Percentiles rank a stretch among this genome's conserved stretches.
phyloP scores from a whole-genome alignment of 1,140 invertebrate genomes.

The Drosophila fuyamai region DNA sequence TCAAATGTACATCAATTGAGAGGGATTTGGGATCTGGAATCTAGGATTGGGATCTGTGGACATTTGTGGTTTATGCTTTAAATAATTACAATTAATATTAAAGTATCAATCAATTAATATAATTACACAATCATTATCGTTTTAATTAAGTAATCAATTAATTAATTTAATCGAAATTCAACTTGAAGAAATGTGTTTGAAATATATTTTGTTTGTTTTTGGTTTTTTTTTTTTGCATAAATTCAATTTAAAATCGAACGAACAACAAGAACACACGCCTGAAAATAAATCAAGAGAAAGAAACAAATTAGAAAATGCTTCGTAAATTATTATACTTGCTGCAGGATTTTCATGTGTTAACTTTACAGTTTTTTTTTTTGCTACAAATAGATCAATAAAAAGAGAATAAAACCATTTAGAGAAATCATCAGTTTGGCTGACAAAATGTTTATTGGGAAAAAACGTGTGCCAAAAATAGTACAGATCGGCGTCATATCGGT shows the following conservation, averaged over 20 bases:
- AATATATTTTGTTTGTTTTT: conserved; percentile 31
- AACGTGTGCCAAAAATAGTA: conserved; percentile 61
- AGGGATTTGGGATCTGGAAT: neutral
- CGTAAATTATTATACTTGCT: conserved; percentile 41
- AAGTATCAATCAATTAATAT: conserved; percentile 69
- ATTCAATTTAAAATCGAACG: conserved; percentile 81
- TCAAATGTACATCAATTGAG: conserved; percentile 14
- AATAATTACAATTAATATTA: conserved; percentile 78
- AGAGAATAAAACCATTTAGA: conserved; percentile 68
- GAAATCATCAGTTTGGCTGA: conserved; percentile 66
- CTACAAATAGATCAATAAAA: conserved; percentile 77
- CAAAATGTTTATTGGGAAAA: conserved; percentile 44
- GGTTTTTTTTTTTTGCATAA: conserved; percentile 42
- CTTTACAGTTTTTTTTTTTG: conserved; percentile 27
- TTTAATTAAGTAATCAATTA: conserved; percentile 72
- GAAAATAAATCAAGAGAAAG: conserved; percentile 82
- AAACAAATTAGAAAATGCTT: conserved; percentile 79
- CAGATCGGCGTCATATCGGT: conserved; percentile 52
- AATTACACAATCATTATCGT: conserved; percentile 76
- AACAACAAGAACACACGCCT: conserved; percentile 76
- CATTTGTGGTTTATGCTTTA: conserved; percentile 57
- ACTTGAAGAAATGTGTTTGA: conserved; percentile 59
- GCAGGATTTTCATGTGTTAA: conserved; percentile 45
- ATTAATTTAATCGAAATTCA: conserved; percentile 56
- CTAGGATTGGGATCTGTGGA: conserved; percentile 2